Conservation (phyloP, 2,113 vertebrate genomes). For the Carollia perspicillata region DNA sequence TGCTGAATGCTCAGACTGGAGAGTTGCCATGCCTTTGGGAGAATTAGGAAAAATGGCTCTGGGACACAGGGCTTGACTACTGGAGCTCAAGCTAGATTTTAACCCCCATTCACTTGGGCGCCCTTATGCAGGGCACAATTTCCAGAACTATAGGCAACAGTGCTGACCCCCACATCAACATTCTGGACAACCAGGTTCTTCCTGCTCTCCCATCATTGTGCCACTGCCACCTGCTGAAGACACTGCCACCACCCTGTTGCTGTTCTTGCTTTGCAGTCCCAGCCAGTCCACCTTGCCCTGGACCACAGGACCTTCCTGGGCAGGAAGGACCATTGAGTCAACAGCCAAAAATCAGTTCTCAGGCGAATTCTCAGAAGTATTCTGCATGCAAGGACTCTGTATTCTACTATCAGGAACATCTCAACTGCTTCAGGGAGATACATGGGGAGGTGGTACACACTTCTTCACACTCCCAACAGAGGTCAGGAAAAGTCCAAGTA, state of each 20-base stretch:
- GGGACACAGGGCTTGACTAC: neutral
- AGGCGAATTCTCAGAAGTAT: neutral
- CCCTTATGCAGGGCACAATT: neutral
- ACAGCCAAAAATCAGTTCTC: neutral
- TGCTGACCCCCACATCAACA: neutral
- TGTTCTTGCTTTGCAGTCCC: neutral
- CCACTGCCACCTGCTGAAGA: neutral
- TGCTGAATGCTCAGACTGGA: neutral
- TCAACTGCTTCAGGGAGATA: neutral
- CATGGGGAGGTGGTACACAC: neutral
- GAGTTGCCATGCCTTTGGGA: neutral
- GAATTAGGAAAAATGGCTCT: neutral
- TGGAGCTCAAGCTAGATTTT: neutral
- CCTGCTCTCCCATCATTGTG: neutral
- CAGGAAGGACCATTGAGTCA: neutral
- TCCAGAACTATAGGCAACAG: neutral
- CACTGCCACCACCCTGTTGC: neutral
- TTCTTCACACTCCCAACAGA: neutral
- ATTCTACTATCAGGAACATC: neutral
- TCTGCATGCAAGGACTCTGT: neutral
- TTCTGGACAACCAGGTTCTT: neutral
- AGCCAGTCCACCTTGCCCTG: neutral
- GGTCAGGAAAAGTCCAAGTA: constrained; percentile 11
- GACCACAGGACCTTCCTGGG: neutral
- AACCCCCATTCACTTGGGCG: neutral